Percentiles rank a stretch among this genome's conserved stretches.
Conservation (phyloP, 2,797 vertebrate genomes). For the Anisognathus igniventris region DNA sequence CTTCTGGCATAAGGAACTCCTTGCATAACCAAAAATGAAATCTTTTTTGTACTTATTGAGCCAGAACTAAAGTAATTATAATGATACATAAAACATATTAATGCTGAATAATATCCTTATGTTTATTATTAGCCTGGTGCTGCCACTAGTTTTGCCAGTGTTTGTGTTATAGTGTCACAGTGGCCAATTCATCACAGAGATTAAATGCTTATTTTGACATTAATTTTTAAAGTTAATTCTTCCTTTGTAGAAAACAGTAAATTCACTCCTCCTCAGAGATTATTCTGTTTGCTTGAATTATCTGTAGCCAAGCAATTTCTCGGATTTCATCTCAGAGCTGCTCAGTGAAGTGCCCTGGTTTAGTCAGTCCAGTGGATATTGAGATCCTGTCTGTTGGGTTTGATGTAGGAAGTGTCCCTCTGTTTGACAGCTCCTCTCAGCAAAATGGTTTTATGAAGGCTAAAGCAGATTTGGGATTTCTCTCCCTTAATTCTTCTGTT, state of each 20-base stretch:
- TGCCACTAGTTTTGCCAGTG: neutral
- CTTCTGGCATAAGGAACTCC: neutral
- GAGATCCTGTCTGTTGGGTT: neutral
- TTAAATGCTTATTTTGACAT: slow-evolving; percentile 22
- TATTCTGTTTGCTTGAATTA: neutral
- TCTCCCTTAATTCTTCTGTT: neutral
- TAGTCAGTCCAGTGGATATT: neutral
- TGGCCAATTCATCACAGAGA: neutral
- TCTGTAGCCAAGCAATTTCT: neutral
- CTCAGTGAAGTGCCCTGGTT: neutral
- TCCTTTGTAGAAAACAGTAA: neutral
- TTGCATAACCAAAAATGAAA: neutral
- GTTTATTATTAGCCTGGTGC: neutral
- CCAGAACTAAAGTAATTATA: neutral
- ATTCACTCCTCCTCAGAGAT: neutral
- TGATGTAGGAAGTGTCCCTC: neutral
- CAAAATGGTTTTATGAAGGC: neutral
- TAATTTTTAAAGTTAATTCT: slow-evolving; percentile 1
- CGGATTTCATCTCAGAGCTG: neutral
- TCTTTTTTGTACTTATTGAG: neutral
- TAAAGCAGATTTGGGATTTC: neutral
- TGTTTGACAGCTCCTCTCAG: neutral
- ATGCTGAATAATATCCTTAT: neutral
- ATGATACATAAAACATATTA: neutral
- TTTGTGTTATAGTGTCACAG: neutral